Evolutionary conservation across 2,113 vertebrate species (phyloP).

Genomic region (Phyllopteryx taeniolatus): DNA sequence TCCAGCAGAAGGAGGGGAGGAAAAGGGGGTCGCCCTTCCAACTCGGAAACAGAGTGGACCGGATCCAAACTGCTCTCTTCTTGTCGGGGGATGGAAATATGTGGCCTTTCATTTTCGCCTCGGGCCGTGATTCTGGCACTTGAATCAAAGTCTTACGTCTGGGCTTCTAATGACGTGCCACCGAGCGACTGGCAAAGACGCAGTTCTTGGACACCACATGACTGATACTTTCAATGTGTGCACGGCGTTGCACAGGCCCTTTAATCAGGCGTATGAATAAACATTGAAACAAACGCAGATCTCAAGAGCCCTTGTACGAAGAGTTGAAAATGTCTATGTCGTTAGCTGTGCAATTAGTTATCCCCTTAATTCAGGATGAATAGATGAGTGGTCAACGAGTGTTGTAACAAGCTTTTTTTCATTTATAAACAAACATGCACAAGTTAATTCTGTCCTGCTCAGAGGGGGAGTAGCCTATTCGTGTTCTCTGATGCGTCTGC

Average conservation of each 20-base stretch:
- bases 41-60: slow-evolving; percentile 34
- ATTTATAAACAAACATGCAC: neutral
- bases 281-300: slow-evolving; percentile 14
- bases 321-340: neutral
- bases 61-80: slow-evolving; percentile 30
- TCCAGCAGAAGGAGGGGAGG: slow-evolving; percentile 38
- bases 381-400: neutral
- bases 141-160: slow-evolving; percentile 34
- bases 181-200: slow-evolving; percentile 45
- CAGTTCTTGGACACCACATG: neutral
- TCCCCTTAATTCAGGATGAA: slow-evolving; percentile 7
- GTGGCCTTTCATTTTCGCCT: slow-evolving; percentile 29
- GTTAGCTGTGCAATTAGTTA: slow-evolving; percentile 15
- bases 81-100: slow-evolving; percentile 38
- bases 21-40: slow-evolving; percentile 44
- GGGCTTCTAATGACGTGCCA: slow-evolving; percentile 54
- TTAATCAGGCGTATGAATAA: slow-evolving; percentile 35
- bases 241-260: slow-evolving; percentile 7
- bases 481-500: neutral
- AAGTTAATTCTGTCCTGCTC: neutral
- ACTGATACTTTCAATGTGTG: slow-evolving; percentile 27
- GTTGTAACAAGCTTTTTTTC: neutral
- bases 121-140: slow-evolving; percentile 39
- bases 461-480: neutral
- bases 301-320: slow-evolving; percentile 15